phyloP scores from a whole-genome alignment of 1,140 invertebrate genomes.

The Venustaconcha ellipsiformis region DNA sequence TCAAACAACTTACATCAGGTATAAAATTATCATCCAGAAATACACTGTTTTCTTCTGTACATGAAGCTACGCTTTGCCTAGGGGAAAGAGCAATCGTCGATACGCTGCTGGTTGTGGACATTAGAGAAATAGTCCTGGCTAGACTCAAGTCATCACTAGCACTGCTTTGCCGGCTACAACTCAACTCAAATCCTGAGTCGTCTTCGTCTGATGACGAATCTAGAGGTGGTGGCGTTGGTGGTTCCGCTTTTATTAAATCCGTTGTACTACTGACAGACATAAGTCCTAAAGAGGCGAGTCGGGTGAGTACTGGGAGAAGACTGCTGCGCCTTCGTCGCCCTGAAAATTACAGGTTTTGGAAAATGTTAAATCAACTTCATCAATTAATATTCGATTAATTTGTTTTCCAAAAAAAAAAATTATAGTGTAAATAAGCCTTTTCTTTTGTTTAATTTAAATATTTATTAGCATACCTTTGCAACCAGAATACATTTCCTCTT shows the following conservation, averaged over 20 bases:
- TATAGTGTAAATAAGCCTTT: neutral
- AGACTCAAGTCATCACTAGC: constrained; percentile 43
- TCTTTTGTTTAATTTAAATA: neutral
- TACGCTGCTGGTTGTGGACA: no score
- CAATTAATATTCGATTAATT: neutral
- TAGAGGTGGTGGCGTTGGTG: constrained; percentile 16
- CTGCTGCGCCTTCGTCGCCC: constrained; percentile 44
- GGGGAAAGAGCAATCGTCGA: no score
- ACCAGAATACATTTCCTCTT: neutral
- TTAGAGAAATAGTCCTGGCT: constrained; percentile 32
- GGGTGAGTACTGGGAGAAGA: constrained; percentile 43
- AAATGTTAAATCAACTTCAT: neutral
- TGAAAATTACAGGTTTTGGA: constrained; percentile 9
- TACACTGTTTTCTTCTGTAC: no score
- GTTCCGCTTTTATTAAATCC: constrained; percentile 41
- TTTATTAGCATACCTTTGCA: neutral
- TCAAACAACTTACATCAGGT: no score
- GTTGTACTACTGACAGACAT: constrained; percentile 43
- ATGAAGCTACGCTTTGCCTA: no score
- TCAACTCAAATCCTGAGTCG: constrained; percentile 39
- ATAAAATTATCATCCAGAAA: no score
- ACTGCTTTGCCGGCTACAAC: constrained; percentile 37
- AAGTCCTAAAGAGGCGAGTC: constrained; percentile 45
- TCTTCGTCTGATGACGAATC: constrained; percentile 51
- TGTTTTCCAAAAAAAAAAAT: neutral